Conservation (phyloP, 2,113 vertebrate species). For the Sciurus niger region DNA sequence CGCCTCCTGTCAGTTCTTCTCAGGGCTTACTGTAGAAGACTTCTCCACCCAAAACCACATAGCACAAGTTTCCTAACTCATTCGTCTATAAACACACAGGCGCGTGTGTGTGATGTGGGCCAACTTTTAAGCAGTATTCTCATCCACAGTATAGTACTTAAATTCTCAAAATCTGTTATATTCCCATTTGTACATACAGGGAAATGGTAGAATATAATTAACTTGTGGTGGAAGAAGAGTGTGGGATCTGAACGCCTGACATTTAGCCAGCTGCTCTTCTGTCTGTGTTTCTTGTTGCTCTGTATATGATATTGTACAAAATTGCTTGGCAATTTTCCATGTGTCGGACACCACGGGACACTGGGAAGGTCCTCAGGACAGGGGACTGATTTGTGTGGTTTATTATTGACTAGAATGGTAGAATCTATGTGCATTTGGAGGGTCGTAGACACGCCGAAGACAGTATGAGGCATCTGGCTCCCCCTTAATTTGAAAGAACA, state of each 20-base stretch:
- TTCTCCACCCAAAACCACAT: background rate
- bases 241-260: background rate
- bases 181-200: background rate
- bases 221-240: background rate
- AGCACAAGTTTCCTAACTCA: background rate
- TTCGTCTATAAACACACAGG: background rate
- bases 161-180: background rate
- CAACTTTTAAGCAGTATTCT: background rate
- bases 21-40: background rate
- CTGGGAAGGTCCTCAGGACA: background rate
- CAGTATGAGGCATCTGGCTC: background rate
- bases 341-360: background rate
- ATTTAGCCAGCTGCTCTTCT: slow-evolving; percentile 4
- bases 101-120: background rate
- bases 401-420: background rate
- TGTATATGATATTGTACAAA: background rate
- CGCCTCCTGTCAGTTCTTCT: background rate
- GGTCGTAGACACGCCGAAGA: background rate
- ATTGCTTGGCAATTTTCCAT: background rate
- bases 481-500: background rate
- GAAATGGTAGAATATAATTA: background rate
- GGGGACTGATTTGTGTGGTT: background rate
- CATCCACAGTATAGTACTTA: background rate
- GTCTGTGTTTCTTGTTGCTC: slow-evolving; percentile 17
- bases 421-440: background rate